These are phyloP conservation scores for Mus minutoides DNA, from an alignment of 2,797 vertebrate genomes.

Conservation along the genomic window DNA sequence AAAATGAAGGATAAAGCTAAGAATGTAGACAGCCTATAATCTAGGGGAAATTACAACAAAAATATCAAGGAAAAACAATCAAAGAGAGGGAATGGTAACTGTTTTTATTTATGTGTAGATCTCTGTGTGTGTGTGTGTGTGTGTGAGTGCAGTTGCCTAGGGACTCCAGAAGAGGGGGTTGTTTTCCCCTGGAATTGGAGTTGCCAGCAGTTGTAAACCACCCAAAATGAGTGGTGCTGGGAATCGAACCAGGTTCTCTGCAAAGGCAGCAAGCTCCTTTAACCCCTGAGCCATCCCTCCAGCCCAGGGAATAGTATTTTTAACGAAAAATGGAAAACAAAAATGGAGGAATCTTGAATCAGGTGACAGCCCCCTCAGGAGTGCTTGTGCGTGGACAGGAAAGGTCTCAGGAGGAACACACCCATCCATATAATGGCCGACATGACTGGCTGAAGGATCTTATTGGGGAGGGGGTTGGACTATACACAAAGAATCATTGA, in stretches of 20 bases:
- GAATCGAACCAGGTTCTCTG: neutral
- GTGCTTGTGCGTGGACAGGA: accelerated
- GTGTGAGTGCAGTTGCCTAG: neutral
- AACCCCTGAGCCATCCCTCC: neutral
- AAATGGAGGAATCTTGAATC: neutral
- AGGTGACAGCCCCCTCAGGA: neutral
- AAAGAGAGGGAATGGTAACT: neutral
- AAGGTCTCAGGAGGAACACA: neutral
- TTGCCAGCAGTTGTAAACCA: neutral
- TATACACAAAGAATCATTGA: neutral
- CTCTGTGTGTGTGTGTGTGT: no score
- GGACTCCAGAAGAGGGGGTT: no score
- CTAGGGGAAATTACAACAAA: neutral
- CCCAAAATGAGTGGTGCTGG: neutral
- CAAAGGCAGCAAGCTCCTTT: neutral
- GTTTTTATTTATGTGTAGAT: neutral
- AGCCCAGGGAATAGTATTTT: neutral
- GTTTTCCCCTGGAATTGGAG: neutral
- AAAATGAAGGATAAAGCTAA: conserved; percentile 12
- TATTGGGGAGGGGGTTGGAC: neutral
- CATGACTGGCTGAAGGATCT: neutral
- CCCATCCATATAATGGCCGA: neutral
- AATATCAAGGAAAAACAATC: neutral
- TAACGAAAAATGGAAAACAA: neutral
- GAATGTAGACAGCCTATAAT: neutral